Conservation (phyloP, 1,140 invertebrate genomes). For the Geopemphigus sp. region DNA sequence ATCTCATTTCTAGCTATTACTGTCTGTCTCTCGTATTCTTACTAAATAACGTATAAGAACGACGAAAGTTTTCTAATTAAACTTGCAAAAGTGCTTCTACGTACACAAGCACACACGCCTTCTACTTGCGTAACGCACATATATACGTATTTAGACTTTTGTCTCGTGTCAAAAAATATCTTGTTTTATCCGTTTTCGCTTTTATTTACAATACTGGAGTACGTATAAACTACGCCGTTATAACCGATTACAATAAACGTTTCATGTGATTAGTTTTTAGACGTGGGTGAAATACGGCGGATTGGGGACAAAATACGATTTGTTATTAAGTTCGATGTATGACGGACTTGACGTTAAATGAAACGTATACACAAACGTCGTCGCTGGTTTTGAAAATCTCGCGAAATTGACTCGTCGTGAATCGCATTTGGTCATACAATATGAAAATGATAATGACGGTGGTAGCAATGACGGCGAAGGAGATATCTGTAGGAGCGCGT, state of each 20-base stretch:
- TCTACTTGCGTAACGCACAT: not conserved
- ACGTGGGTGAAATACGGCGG: not conserved
- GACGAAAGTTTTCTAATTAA: constrained; percentile 36
- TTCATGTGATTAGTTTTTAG: not conserved
- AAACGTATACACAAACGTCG: not conserved
- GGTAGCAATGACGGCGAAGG: not conserved
- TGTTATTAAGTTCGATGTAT: constrained; percentile 1
- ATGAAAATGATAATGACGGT: constrained; percentile 1
- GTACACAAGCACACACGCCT: not conserved
- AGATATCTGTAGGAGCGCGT: not conserved
- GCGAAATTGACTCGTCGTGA: not conserved
- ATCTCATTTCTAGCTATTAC: not conserved
- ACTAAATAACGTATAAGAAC: not conserved
- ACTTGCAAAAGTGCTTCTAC: constrained; percentile 25
- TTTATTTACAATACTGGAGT: not conserved
- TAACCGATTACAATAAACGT: too few species aligned
- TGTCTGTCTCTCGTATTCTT: not conserved
- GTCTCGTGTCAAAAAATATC: too few species aligned
- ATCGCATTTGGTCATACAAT: not conserved
- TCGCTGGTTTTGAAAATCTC: not conserved
- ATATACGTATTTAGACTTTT: too few species aligned
- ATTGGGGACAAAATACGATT: constrained; percentile 2
- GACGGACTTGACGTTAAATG: not conserved
- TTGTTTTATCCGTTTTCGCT: not conserved
- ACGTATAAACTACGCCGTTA: too few species aligned